phyloP scores from a whole-genome alignment of 2,797 vertebrate genomes.

The Gallirallus australis region DNA sequence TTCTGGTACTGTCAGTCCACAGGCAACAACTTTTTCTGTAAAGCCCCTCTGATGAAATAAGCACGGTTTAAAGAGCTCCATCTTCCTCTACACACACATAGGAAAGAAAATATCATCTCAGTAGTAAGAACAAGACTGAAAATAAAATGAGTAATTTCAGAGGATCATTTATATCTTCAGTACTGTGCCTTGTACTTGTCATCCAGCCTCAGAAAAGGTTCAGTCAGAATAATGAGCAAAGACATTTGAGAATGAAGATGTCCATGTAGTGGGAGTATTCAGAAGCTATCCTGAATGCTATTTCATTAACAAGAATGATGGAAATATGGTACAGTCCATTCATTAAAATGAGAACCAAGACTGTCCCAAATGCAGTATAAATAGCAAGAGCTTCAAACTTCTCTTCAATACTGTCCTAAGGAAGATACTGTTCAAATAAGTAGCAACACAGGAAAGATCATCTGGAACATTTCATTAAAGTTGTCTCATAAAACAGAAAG shows the following conservation, averaged over 20 bases:
- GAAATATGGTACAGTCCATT: fast-evolving
- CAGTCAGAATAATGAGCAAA: background rate
- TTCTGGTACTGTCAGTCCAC: background rate
- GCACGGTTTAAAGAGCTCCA: background rate
- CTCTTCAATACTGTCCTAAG: background rate
- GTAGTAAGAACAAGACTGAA: background rate
- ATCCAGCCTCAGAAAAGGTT: background rate
- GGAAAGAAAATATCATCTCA: background rate
- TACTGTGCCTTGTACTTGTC: background rate
- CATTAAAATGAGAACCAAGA: background rate
- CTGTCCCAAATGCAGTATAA: background rate
- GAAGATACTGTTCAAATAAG: background rate
- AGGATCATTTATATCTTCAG: background rate
- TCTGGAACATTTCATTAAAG: background rate
- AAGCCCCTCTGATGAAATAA: background rate
- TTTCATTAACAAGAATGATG: background rate
- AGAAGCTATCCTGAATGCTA: background rate
- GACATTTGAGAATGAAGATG: background rate
- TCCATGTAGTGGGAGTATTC: background rate
- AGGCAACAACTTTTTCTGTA: background rate
- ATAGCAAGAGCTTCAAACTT: background rate
- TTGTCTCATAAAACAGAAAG: background rate
- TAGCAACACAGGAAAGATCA: background rate
- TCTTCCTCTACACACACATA: background rate
- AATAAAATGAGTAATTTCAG: background rate